Conservation (phyloP, 2,888 invertebrate species). For the Stramonita haemastoma region DNA sequence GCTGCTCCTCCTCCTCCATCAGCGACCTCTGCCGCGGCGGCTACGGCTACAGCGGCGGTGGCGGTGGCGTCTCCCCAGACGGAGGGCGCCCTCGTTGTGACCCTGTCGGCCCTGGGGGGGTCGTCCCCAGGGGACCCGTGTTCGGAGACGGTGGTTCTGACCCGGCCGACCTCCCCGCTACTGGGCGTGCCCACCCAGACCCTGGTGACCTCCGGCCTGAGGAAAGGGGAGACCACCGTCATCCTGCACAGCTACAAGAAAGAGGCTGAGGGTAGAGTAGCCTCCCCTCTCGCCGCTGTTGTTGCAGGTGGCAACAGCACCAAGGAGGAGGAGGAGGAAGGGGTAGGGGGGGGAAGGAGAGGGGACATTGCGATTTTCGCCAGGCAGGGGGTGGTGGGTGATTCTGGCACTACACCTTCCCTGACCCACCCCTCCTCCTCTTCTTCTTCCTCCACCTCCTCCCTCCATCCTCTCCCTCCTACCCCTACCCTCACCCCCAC, state of each 20-base stretch:
- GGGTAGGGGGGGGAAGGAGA: not conserved
- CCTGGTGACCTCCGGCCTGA: not conserved
- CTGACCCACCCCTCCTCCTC: not conserved
- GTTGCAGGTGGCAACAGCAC: too few species aligned
- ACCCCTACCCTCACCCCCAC: not conserved
- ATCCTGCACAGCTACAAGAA: conserved; percentile 29
- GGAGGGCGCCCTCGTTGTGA: too few species aligned
- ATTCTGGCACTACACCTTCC: not conserved
- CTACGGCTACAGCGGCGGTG: not conserved
- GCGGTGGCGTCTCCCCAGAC: not conserved
- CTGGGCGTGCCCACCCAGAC: not conserved
- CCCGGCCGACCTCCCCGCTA: not conserved
- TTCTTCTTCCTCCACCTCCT: not conserved
- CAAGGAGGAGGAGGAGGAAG: not conserved
- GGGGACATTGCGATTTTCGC: not conserved
- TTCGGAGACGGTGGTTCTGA: not conserved
- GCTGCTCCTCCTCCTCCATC: not conserved
- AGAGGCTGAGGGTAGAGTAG: not conserved
- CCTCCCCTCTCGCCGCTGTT: not conserved
- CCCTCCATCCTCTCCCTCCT: not conserved
- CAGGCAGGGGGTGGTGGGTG: not conserved
- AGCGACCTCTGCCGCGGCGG: not conserved
- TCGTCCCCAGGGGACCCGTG: not conserved
- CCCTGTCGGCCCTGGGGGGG: not conserved
- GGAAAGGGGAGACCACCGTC: not conserved